Evolutionary conservation across 2,113 vertebrate genomes (phyloP), one percentile per base, ranked within the genome.

Genomic region (Lagopus muta): DNA sequence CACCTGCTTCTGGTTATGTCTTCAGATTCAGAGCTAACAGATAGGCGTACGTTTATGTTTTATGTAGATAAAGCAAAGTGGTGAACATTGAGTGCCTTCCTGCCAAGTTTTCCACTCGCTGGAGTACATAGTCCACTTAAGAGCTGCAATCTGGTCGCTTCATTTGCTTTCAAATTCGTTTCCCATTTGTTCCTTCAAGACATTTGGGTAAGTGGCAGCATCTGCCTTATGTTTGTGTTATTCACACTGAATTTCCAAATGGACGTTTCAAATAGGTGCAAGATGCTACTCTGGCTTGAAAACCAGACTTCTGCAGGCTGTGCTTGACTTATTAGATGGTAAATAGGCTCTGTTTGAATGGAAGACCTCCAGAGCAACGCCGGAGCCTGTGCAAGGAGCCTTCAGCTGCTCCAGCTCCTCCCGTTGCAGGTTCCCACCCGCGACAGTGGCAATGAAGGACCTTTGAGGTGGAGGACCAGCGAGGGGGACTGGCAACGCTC

Each of bases 191-290:
- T 96, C 93, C 88, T 96, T 91, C 80, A 94, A 97, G 94, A 97
- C 95, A 91, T 94, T 96, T 88, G 95, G 85, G 92, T 88, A 96
- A 97, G 96, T 94, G 89, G 96, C 95, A 95, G 95, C 94, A 96
- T 95, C 96, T 97, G 96, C 50, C 95, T 95, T 82, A 85, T 88
- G 91, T 96, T 97, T 97, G 93, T 95, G 91, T 93, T 96, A 95
- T 97, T 96, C 94, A 95, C 94, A 48, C 95, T 96, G 96, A 94
- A 95, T 97, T 97, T 97, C 94, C 92, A 95, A 95, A 96, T 62
- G 96, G 95, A 95, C 95, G 7, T 93, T 94, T 95, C 94, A 28
- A 95, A 94, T 91, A 89, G 94, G 85, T 65, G 95, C 95, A 97
- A 93, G 91, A 96, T 97, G 95, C 93, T 93, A 34, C 94, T 91